Conservation (phyloP, 2,797 vertebrate species). For the Anomalospiza imberbis region DNA sequence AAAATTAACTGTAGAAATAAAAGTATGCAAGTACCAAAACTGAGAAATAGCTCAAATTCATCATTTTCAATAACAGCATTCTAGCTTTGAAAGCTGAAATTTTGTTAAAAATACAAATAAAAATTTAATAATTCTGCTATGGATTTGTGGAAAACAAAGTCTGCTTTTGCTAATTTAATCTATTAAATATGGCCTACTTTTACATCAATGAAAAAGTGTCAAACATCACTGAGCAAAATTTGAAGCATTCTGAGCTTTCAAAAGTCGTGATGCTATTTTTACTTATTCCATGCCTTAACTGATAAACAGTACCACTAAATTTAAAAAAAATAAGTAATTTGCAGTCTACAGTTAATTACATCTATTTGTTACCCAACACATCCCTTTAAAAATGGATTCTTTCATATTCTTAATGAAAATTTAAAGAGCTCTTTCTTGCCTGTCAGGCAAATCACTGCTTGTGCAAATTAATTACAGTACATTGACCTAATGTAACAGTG, state of each 20-base stretch:
- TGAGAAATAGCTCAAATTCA: background rate
- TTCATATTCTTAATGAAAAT: background rate
- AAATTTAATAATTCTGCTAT: background rate
- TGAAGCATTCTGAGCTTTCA: background rate
- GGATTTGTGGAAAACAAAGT: background rate
- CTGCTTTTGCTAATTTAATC: background rate
- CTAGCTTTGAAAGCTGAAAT: background rate
- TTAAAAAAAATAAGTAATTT: background rate
- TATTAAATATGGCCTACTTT: background rate
- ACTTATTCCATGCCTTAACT: background rate
- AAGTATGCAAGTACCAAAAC: constrained; percentile 20
- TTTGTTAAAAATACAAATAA: background rate
- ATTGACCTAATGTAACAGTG: background rate
- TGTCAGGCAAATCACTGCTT: background rate
- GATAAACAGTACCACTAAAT: background rate
- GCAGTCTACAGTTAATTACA: background rate
- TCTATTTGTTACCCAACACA: background rate
- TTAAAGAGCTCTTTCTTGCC: background rate
- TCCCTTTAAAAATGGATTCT: background rate
- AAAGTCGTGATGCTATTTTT: background rate
- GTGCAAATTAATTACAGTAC: constrained; percentile 35
- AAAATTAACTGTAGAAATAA: background rate
- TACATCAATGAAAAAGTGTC: background rate
- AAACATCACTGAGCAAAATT: background rate
- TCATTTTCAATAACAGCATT: background rate